Base-by-base conservation (phyloP, 2,113 vertebrate species). In the Brienomyrus longianalis region DNA sequence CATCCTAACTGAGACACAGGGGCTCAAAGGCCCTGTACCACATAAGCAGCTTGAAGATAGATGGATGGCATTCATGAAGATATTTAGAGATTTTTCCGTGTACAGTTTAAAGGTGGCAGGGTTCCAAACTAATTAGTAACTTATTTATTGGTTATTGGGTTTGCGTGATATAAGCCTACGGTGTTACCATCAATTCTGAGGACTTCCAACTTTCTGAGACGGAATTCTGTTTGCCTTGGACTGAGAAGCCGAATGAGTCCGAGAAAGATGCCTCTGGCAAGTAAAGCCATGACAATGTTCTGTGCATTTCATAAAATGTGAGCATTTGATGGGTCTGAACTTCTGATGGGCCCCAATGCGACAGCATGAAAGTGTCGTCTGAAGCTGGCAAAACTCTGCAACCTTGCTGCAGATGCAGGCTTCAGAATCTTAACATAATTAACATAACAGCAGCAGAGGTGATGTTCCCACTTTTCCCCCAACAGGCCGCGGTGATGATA, bases 301-400 rank as follows among this genome's bases (percentile, higher is more conserved):
- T 62, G 91, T 62, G 87, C 45, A 48, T 45, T 90, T 93, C 91
- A 92, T 95, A 92, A 95, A 95, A 94, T 94, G 93, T 95, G 93
- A 94, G 93, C 92, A 90, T 90, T 93, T 94, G 95, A 95, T 95
- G 93, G 94, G 92, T 93, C 93, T 95, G 94, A 95, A 95, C 93
- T 93, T 91, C 70, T 94, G 95, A 95, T 92, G 93, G 92, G 92
- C 95, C 95, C 90, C 92, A 91, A 95, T 94, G 95, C 94, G 95
- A 95, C 95, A 93, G 95, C 93, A 94, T 95, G 94, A 95, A 95
- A 95, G 95, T 93, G 90, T 91, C 93, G 95, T 93, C 93, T 92
- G 92, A 94, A 93, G 93, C 93, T 91, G 93, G 95, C 94, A 94
- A 17, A 96, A 95, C 94, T 94, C 94, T 93, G 94, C 93, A 95